Base-by-base conservation (phyloP, 2,888 invertebrate species). In the Lasioglossum marginatum region DNA sequence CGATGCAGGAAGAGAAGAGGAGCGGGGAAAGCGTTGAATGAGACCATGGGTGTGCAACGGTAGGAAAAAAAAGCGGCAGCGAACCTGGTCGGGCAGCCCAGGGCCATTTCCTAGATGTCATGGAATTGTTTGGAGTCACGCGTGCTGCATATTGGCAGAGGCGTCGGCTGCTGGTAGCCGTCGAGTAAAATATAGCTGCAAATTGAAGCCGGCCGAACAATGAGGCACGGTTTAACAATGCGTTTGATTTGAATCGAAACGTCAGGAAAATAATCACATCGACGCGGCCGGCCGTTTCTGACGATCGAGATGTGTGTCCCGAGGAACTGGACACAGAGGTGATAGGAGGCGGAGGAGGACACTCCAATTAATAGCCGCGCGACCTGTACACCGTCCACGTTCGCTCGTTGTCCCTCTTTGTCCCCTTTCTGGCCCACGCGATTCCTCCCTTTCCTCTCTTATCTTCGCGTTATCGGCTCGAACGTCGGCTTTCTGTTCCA, bases 231-330 rank as follows among this genome's bases (percentile, higher is more conserved):
- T 88, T 92, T 89, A 88, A 92, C 92, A 93, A 92, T 93, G 92
- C 92, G 89, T 91, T 91, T 90, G 93, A 92, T 92, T 92, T 89
- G 91, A 92, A 93, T 93, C 88, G 92, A 91, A 91, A 93, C 91
- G 91, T 92, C 93, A 93, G 91, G 93, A 93, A 93, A 93, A 93
- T 93, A 93, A 93, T 93, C 92, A 92, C 91, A 93, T 93, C 92
- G 90, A 10, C 10, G 52, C 3, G 52, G n/a, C 19, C 45, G 76
- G 27, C 57, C 27, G 45, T 34, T 10, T 68, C 68, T 23, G 57
- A 37, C 34, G 86, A n/a, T 16, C n/a, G 27, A 43, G 71, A 52
- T 10, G 52, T 10, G 52, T 23, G 48, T 8, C 23, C 23, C 23
- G 52, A n/a, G 23, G 52, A 52, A n/a, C 10, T 10, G 10, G 40